Evolutionary conservation across 2,888 invertebrate species (phyloP), one percentile per base, ranked within the genome.

Genomic region (Saturnia japonica): DNA sequence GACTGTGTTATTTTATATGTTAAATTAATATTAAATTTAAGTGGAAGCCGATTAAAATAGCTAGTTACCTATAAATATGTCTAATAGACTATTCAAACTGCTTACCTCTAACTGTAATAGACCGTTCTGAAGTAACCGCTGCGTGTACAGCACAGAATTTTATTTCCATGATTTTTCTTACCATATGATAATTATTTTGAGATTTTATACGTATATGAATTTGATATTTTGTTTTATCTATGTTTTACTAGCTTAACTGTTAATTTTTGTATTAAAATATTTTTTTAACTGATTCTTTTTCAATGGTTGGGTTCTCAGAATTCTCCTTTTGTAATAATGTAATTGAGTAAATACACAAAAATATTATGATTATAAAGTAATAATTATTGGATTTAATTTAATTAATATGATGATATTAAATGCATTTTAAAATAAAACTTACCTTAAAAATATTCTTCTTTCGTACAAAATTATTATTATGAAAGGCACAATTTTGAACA

Each of bases 401-500:
- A n/a, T n/a, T n/a, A n/a, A n/a, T n/a, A n/a, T n/a, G n/a, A n/a
- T n/a, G n/a, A n/a, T n/a, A n/a, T n/a, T n/a, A n/a, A n/a, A n/a
- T n/a, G n/a, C n/a, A n/a, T n/a, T n/a, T 34, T 34, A 34, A 34
- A 34, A 4, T 34, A 4, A 1, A 51, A 51, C 69, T 69, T 51
- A 69, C 69, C 69, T 64, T 43, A n/a, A 66, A 14, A 22, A 22
- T 45, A 64, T 28, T 22, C 7, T 34, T 51, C 22, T 40, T 7
- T 40, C 51, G 66, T 22, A 47, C 22, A 28, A 64, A 69, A 66
- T 22, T 64, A 22, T 34, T 40, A 40, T 47, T 47, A 16, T 11
- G 51, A 70, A 54, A 9, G 47, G 54, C 70, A 70, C 70, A 67
- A 70, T 60, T 66, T 54, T 70, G 12, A 54, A 67, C 70, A 70